These are phyloP conservation scores for Xylota segnis DNA, from an alignment of 2,888 invertebrate genomes.

Conservation along the genomic window DNA sequence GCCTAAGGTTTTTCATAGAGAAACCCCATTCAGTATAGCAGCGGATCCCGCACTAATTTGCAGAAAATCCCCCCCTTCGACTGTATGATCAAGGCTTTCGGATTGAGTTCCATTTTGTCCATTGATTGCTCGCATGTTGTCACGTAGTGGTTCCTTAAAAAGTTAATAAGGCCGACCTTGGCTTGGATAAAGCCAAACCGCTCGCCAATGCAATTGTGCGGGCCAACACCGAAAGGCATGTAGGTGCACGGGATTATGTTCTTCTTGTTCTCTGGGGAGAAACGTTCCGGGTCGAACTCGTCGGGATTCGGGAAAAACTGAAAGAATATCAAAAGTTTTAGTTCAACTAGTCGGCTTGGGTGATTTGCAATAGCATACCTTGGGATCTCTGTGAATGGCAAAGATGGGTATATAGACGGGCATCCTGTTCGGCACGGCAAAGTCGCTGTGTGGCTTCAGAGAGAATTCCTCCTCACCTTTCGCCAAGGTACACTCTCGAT, in stretches of 20 bases:
- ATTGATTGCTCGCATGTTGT: slow-evolving; percentile 44
- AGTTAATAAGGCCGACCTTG: slow-evolving; percentile 74
- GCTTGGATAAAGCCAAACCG: slow-evolving; percentile 76
- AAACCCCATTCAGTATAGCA: background rate
- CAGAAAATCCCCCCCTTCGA: slow-evolving; percentile 69
- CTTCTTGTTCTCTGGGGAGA: slow-evolving; percentile 78
- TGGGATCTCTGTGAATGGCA: slow-evolving; percentile 77
- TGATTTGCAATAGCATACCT: slow-evolving; percentile 30
- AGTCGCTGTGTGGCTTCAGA: slow-evolving; percentile 74
- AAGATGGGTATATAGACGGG: slow-evolving; percentile 76
- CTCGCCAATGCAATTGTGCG: slow-evolving; percentile 78
- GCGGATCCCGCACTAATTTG: slow-evolving; percentile 71
- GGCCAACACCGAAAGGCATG: slow-evolving; percentile 79
- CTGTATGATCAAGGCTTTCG: slow-evolving; percentile 73
- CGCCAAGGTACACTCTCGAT: slow-evolving; percentile 57
- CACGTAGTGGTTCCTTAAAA: slow-evolving; percentile 75
- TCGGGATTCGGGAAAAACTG: slow-evolving; percentile 78
- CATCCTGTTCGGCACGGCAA: slow-evolving; percentile 76
- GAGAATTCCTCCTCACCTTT: slow-evolving; percentile 52
- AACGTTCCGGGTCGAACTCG: slow-evolving; percentile 79
- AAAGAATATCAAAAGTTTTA: background rate
- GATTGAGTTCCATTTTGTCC: slow-evolving; percentile 62
- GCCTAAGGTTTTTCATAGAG: no score
- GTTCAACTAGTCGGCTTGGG: background rate
- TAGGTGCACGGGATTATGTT: slow-evolving; percentile 76